Base-by-base conservation (phyloP, 2,888 invertebrate genomes). In the Andrena chrysosceles region DNA sequence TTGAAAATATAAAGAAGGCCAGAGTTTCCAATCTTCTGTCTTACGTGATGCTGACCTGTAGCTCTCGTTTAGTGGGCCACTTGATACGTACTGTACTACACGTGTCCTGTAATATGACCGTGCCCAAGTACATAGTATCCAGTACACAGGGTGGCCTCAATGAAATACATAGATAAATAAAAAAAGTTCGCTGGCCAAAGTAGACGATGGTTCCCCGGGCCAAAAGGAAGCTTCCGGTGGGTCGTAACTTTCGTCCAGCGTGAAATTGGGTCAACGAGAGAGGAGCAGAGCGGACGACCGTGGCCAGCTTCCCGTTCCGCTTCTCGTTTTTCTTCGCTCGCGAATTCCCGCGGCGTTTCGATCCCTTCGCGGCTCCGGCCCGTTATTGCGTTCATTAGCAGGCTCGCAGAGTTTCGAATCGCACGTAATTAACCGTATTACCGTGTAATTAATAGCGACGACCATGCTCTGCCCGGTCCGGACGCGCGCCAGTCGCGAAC, bases 321-420 rank as follows among this genome's bases (percentile, higher is more conserved):
- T 62, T 31, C n/a, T 62, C 79, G 78, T 72, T 81, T 81, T 81
- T 81, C 81, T 81, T 81, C 67, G 23, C 54, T 8, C 33, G 31
- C 54, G 80, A 71, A 79, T 66, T 64, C 60, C 70, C 52, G 16
- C 13, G 52, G 64, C 48, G 80, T 71, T 79, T 72, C 80, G 80
- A 80, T 81, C 72, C 56, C 67, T 63, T 59, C 80, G 80, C 23
- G 67, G 68, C 63, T 49, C 42, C 0, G 42, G 13, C 3, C 67
- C 80, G 72, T 80, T 81, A 72, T 83, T 81, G 76, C 67, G 82
- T 81, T 81, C 71, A 76, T 83, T 81, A 82, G 70, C 82, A 71
- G 64, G 54, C 42, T 59, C 66, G 29, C 67, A 31, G 67, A 76
- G 63, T 75, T 82, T 75, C 81, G 81, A 81, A 81, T 82, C 82